Conservation (phyloP, 64 coral and sea anemone species). For the Stylophora pistillata region DNA sequence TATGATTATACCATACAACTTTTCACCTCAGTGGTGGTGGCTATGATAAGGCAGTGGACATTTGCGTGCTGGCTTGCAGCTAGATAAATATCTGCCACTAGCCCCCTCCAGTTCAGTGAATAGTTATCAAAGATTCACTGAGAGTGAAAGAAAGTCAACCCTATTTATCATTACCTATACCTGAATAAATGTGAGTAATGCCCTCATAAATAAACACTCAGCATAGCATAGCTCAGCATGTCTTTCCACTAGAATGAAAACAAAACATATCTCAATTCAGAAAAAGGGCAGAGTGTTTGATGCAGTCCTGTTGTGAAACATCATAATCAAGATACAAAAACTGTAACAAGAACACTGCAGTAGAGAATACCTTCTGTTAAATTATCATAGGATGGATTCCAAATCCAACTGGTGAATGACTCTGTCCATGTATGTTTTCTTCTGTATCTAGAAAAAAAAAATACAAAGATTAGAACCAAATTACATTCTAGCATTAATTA, state of each 20-base stretch:
- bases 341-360: not conserved
- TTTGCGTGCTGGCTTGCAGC: too few species aligned
- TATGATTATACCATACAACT: too few species aligned
- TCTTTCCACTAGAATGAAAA: constrained; percentile 73
- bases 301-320: too few species aligned
- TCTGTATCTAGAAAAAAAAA: constrained; percentile 61
- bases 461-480: not conserved
- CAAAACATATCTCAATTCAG: not conserved
- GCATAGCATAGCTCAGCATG: constrained; percentile 99
- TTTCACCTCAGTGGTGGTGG: too few species aligned
- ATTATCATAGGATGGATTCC: constrained; percentile 91
- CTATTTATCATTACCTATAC: constrained; percentile 8
- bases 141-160: not conserved
- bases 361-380: constrained; percentile 72
- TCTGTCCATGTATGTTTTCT: constrained; percentile 89
- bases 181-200: constrained; percentile 97
- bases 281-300: too few species aligned
- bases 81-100: too few species aligned
- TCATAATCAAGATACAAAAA: not conserved
- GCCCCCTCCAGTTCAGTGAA: too few species aligned
- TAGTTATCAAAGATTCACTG: too few species aligned
- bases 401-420: constrained; percentile 81
- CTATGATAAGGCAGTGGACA: too few species aligned
- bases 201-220: constrained; percentile 98
- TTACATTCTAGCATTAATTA: too few species aligned